phyloP scores from a whole-genome alignment of 2,797 vertebrate species.

The Chaenodraco wilsoni region DNA sequence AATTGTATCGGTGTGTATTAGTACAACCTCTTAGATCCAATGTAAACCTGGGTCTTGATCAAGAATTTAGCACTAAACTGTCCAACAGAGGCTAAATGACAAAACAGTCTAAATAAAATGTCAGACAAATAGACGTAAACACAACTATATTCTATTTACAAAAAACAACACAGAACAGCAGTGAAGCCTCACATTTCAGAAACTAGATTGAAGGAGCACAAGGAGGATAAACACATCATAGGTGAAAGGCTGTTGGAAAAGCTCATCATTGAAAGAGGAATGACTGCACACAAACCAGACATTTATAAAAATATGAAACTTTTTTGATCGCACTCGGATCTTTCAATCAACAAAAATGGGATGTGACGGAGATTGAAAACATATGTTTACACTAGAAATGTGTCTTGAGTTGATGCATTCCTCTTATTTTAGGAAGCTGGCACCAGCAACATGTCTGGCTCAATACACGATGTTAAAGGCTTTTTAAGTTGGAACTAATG shows the following conservation, averaged over 20 bases:
- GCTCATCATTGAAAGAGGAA: background rate
- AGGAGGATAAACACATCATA: background rate
- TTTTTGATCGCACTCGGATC: constrained; percentile 6
- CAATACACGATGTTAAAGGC: background rate
- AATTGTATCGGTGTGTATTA: too few species aligned
- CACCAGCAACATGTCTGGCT: background rate
- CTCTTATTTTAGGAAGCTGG: background rate
- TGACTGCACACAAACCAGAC: background rate
- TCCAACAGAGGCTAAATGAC: too few species aligned
- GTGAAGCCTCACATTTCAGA: background rate
- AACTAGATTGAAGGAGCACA: background rate
- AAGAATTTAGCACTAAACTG: too few species aligned
- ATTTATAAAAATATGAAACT: constrained; percentile 1
- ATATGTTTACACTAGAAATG: background rate
- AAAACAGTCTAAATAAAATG: too few species aligned
- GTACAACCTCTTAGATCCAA: too few species aligned
- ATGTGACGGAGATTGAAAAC: background rate
- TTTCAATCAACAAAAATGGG: background rate
- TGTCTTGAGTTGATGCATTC: constrained; percentile 2
- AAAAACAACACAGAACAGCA: background rate
- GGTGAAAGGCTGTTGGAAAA: constrained; percentile 1
- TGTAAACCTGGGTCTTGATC: too few species aligned
- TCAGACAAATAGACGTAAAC: background rate
- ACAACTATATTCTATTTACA: background rate
- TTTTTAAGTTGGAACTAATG: background rate